Conservation (phyloP, 2,113 vertebrate species). For the Hirundichthys speculiger region DNA sequence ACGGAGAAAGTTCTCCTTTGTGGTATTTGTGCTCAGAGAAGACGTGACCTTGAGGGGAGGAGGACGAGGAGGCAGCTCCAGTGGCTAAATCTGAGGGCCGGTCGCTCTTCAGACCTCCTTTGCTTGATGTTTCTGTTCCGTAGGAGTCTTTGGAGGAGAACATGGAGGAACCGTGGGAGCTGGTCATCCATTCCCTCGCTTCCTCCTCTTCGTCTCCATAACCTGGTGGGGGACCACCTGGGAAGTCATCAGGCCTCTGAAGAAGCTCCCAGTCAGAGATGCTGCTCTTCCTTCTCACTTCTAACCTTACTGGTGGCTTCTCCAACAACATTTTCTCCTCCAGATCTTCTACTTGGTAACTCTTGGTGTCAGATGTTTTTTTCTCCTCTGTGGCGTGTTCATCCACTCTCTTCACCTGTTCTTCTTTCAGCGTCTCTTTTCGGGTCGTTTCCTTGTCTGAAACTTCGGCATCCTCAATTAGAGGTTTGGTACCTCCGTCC, state of each 20-base stretch:
- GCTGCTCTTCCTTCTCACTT: constrained; percentile 72
- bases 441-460: constrained; percentile 37
- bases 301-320: constrained; percentile 68
- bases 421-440: constrained; percentile 30
- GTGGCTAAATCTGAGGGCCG: constrained; percentile 80
- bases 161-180: constrained; percentile 73
- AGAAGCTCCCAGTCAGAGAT: constrained; percentile 72
- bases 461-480: constrained; percentile 38
- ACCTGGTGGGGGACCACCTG: constrained; percentile 60
- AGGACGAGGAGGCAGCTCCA: constrained; percentile 67
- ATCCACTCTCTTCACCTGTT: constrained; percentile 41
- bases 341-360: constrained; percentile 28
- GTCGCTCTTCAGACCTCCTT: constrained; percentile 64
- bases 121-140: constrained; percentile 55
- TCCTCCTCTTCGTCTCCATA: constrained; percentile 61
- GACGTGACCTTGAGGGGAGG: constrained; percentile 71
- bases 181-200: constrained; percentile 63
- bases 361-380: constrained; percentile 36
- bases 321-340: constrained; percentile 57
- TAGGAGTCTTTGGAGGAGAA: constrained; percentile 75
- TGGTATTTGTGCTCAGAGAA: constrained; percentile 83
- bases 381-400: constrained; percentile 32
- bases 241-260: constrained; percentile 66
- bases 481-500: constrained; percentile 1
- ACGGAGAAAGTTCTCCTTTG: constrained; percentile 92